These are phyloP conservation scores for Puma concolor DNA, from an alignment of 2,113 vertebrate species.

Conservation along the genomic window DNA sequence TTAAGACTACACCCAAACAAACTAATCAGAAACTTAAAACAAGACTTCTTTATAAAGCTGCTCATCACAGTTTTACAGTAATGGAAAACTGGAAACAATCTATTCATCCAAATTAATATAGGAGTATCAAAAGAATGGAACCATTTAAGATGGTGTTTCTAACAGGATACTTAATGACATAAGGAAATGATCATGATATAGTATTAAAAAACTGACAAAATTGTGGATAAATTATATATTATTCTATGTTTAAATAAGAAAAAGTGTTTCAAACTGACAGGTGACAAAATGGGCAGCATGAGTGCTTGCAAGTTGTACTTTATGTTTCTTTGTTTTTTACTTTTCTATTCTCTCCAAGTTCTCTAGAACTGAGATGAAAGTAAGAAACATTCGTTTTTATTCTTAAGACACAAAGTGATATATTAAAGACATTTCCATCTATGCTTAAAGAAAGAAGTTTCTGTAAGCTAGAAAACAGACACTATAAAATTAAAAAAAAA, in stretches of 20 bases:
- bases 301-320: background rate
- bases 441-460: background rate
- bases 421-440: conserved; percentile 7
- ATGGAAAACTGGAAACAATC: background rate
- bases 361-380: conserved; percentile 14
- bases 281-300: conserved; percentile 20
- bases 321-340: background rate
- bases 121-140: background rate
- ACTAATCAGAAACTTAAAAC: background rate
- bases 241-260: conserved; percentile 36
- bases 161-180: background rate
- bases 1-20: background rate
- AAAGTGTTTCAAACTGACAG: conserved; percentile 55
- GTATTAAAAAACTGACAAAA: background rate
- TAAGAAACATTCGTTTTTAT: background rate
- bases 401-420: background rate
- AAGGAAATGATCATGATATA: background rate
- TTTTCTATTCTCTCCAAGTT: conserved; percentile 35
- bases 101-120: conserved; percentile 2
- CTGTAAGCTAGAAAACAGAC: background rate
- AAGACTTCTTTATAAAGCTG: conserved; percentile 10
- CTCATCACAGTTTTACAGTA: background rate
- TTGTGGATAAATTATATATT: background rate
- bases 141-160: background rate
- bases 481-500: conserved; percentile 5